Conservation (phyloP, 1,140 invertebrate genomes). For the Halesus radiatus region DNA sequence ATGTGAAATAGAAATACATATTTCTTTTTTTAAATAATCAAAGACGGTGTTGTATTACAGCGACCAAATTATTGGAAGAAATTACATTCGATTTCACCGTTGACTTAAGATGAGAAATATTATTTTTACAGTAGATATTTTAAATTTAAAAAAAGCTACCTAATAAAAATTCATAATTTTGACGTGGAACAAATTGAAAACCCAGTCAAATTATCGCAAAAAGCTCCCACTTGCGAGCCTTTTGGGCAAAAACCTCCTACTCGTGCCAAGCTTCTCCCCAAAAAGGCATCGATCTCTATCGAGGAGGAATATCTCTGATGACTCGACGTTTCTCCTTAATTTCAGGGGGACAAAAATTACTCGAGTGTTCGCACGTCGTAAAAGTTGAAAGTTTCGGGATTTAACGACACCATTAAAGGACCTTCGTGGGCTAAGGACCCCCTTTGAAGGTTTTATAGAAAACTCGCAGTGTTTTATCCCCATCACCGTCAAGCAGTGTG, state of each 20-base stretch:
- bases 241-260: background rate
- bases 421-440: background rate
- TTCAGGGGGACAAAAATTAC: background rate
- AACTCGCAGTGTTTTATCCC: conserved; percentile 13
- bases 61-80: too few species aligned
- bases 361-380: conserved; percentile 13
- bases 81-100: too few species aligned
- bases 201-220: too few species aligned
- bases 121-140: too few species aligned
- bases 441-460: conserved; percentile 13
- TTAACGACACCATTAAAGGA: conserved; percentile 31
- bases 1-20: too few species aligned
- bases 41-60: too few species aligned
- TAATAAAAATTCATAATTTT: too few species aligned
- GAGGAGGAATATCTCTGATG: conserved; percentile 6
- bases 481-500: background rate
- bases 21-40: too few species aligned
- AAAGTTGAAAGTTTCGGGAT: conserved; percentile 35
- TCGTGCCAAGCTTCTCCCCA: background rate
- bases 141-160: too few species aligned
- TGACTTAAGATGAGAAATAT: too few species aligned
- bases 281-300: conserved; percentile 5
- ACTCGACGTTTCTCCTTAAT: background rate
- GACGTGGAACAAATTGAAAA: too few species aligned
- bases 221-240: background rate